Evolutionary conservation across 2,797 vertebrate genomes (phyloP), one percentile per base, ranked within the genome.

Genomic region (Euthynnus affinis): DNA sequence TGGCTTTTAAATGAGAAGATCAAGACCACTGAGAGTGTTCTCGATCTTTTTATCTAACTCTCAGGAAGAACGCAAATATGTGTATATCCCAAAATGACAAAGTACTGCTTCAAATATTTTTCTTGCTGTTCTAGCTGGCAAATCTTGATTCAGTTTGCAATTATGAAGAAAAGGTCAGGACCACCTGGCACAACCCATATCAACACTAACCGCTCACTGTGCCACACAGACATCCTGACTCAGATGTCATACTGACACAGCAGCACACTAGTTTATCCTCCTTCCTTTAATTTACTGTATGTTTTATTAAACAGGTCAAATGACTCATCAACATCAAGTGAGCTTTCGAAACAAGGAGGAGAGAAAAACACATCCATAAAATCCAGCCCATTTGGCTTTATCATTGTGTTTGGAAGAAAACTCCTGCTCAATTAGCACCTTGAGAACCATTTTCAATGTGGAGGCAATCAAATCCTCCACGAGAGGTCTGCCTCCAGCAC

Each of bases 391-490:
- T 86, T 85, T 70, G 57, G 56, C 29, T 83, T 86, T 76, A 83
- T 75, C 3, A 76, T 25, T 14, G 9, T 64, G 13, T 80, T 76
- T 67, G 53, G 60, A 74, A 62, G 49, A 70, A 74, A 76, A 76
- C 46, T 20, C 56, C 27, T 20, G 12, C 51, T 82, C 80, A 88
- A 88, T 91, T 88, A 86, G 81, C 72, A 79, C 80, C 82, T 71
- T 57, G 78, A 86, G 74, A 83, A 74, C 37, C 23, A 65, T 71
- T 82, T n/a, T 81, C 58, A 77, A 80, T 61, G 61, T 67, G 42
- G 58, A 81, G 69, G 82, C 86, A 88, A 89, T 92, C 73, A 89
- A 71, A 76, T 58, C 61, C 67, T 73, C 74, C 25, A 42, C 66
- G 62, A 46, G 74, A 63, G n/a, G 56, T 55, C 74, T 58, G 73